Base-by-base conservation (phyloP, 1,140 invertebrate genomes). In the Protaetia brevitarsis region DNA sequence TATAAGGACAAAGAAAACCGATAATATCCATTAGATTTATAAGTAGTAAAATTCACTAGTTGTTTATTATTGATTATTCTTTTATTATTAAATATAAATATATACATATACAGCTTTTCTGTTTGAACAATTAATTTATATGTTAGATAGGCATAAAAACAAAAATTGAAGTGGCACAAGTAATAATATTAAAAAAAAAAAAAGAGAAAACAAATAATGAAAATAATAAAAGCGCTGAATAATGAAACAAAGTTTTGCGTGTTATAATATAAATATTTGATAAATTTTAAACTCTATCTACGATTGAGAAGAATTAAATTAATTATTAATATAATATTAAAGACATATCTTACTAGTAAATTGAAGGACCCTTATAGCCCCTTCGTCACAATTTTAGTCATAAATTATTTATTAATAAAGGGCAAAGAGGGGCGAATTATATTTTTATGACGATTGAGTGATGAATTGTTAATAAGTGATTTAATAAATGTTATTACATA, bases 101-200 rank as follows among this genome's bases (percentile, higher is more conserved):
- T 7, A 34, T 34, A 7, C 31, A 7, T 34, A 7, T 7, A 34
- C n/a, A 34, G 31, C 31, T 34, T n/a, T n/a, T n/a, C 31, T 7
- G 31, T n/a, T 34, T 34, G n/a, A 7, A 34, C 31, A 34, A 7
- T 34, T 58, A 6, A 23, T n/a, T 27, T 28, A 29, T 8, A 21
- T 19, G 41, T 45, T 45, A 45, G 41, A 45, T 45, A 45, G 41
- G 41, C 13, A 19, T 45, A 45, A 45, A 19, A 19, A 45, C 13
- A 45, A 45, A 21, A 45, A n/a, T n/a, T 45, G 3, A 45, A 16
- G 41, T 45, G 41, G 41, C 41, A 45, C 41, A 45, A 45, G 19
- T 45, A 45, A 45, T 16, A 19, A 6, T 45, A 45, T 45, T n/a
- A n/a, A n/a, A n/a, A n/a, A n/a, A n/a, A n/a, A n/a, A n/a, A n/a